These are phyloP conservation scores for Eumeta japonica DNA, from an alignment of 1,140 invertebrate genomes.

Conservation along the genomic window DNA sequence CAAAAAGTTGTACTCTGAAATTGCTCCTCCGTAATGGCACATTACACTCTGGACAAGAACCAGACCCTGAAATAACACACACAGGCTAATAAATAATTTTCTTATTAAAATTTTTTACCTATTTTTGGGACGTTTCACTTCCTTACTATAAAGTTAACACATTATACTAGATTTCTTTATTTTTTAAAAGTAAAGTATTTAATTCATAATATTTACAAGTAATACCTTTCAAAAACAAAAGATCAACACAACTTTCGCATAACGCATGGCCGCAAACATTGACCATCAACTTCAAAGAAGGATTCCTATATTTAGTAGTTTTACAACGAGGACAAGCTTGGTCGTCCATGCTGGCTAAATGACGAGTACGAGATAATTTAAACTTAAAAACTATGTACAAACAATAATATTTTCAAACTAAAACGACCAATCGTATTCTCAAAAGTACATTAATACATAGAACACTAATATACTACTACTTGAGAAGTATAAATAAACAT, in stretches of 20 bases:
- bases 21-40: slow-evolving; percentile 83
- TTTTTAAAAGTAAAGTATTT: neutral
- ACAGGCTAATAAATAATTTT: slow-evolving; percentile 5
- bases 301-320: slow-evolving; percentile 97
- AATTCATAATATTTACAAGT: slow-evolving; percentile 3
- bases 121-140: neutral
- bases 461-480: too few relatives aligned
- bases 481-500: too few relatives aligned
- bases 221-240: slow-evolving; percentile 89
- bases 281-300: slow-evolving; percentile 94
- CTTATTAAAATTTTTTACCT: too few relatives aligned
- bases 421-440: too few relatives aligned
- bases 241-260: slow-evolving; percentile 95
- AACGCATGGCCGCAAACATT: slow-evolving; percentile 97
- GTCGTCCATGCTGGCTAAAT: too few relatives aligned
- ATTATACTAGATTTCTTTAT: slow-evolving; percentile 1
- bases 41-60: slow-evolving; percentile 88
- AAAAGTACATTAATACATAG: too few relatives aligned
- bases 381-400: too few relatives aligned
- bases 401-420: too few relatives aligned
- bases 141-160: neutral
- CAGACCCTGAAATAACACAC: slow-evolving; percentile 70
- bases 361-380: too few relatives aligned
- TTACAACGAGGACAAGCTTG: slow-evolving; percentile 95
- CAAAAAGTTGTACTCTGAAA: slow-evolving; percentile 93